These are phyloP conservation scores for Loris lydekkerianus DNA, from an alignment of 2,797 vertebrate species.

Conservation along the genomic window DNA sequence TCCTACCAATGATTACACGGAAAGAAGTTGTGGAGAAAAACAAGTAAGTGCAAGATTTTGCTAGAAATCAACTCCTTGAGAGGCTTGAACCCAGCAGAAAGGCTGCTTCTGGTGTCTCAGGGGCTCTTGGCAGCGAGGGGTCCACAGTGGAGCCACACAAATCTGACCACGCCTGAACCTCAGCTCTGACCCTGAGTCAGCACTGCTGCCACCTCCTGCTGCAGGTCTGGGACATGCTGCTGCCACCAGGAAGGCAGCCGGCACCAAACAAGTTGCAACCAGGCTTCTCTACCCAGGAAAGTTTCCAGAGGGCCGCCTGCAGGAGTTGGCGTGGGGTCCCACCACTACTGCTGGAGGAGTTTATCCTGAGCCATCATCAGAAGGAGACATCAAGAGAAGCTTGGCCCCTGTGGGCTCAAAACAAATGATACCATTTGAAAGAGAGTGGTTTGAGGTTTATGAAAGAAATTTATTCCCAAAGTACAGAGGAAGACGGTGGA, in stretches of 20 bases:
- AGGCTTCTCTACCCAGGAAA: background rate
- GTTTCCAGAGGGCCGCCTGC: background rate
- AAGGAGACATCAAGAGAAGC: background rate
- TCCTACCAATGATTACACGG: background rate
- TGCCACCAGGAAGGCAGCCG: too few relatives aligned
- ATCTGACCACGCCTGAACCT: background rate
- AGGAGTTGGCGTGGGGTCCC: background rate
- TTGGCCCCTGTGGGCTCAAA: background rate
- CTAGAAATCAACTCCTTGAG: background rate
- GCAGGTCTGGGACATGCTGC: background rate
- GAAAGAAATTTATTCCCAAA: background rate
- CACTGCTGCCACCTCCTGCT: background rate
- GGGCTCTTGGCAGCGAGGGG: background rate
- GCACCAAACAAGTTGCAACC: background rate
- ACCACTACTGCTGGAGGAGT: background rate
- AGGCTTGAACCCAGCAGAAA: background rate
- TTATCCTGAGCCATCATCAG: background rate
- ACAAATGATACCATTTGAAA: background rate
- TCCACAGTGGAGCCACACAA: background rate
- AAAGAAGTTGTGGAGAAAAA: background rate
- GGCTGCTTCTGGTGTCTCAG: background rate
- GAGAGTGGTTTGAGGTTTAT: background rate
- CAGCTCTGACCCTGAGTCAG: background rate
- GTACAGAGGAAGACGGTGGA: background rate
- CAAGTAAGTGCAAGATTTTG: background rate